These are phyloP conservation scores for Blennius ocellaris DNA, from an alignment of 2,113 vertebrate genomes.

Conservation along the genomic window DNA sequence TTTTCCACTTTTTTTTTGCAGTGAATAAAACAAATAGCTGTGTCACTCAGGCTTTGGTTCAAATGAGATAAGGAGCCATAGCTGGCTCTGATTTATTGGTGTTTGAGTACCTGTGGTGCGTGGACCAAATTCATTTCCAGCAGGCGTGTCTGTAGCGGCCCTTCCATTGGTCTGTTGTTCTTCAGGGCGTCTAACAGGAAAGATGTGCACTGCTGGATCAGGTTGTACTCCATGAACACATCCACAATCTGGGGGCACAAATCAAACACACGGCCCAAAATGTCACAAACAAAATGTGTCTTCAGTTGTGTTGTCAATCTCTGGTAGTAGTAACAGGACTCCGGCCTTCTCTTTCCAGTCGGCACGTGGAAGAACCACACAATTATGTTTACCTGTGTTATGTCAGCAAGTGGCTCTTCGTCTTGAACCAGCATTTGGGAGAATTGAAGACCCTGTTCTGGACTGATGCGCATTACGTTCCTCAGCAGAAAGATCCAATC, in stretches of 20 bases:
- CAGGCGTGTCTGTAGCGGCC: slow-evolving; percentile 95
- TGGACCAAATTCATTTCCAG: slow-evolving; percentile 99
- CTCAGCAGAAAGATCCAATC: slow-evolving; percentile 99
- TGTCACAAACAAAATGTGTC: not conserved
- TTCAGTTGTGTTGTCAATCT: not conserved
- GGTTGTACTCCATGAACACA: slow-evolving; percentile 99
- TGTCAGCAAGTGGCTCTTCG: slow-evolving; percentile 98
- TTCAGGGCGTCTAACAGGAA: slow-evolving; percentile 97
- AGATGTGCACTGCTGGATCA: slow-evolving; percentile 99
- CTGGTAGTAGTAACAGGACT: no score
- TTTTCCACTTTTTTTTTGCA: no score
- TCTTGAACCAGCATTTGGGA: slow-evolving; percentile 99
- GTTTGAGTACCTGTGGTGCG: slow-evolving; percentile 89
- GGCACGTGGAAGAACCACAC: not conserved
- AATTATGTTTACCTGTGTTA: slow-evolving; percentile 89
- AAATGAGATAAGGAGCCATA: not conserved
- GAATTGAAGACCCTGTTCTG: slow-evolving; percentile 98
- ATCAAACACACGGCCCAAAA: not conserved
- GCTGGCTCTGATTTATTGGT: not conserved
- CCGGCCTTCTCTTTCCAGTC: no score
- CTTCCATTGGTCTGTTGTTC: slow-evolving; percentile 97
- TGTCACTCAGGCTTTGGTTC: not conserved
- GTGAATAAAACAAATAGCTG: no score
- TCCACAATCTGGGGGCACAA: slow-evolving; percentile 91
- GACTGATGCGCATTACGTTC: slow-evolving; percentile 98